Evolutionary conservation across 2,888 invertebrate genomes (phyloP), one percentile per base, ranked within the genome.

Genomic region (Elysia crispata): DNA sequence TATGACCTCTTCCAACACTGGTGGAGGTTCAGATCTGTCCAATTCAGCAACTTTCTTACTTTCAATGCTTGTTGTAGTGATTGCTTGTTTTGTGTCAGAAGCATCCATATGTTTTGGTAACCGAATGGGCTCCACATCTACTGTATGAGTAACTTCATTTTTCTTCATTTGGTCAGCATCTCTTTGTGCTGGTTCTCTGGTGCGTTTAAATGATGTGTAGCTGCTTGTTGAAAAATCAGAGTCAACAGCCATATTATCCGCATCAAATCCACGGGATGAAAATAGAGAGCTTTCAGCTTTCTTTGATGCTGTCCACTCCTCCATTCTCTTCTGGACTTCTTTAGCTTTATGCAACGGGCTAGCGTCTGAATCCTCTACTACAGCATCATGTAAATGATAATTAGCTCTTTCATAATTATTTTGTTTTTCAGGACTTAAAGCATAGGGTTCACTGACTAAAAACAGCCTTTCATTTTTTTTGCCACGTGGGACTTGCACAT

Each of bases 141-240:
- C 25, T 25, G 5, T 18, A 25, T 30, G 66, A 25, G 13, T 20
- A 3, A 66, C 18, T 25, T 66, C 66, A 28, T 25, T 66, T 25
- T 31, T 66, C 23, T 31, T 31, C 25, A 66, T 5, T 18, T 8
- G 23, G n/a, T 18, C 25, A 25, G 31, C n/a, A 25, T 13, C 25
- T 23, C 15, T 15, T 15, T 23, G 18, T 15, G 64, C 64, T 31
- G 31, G n/a, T 30, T n/a, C 23, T 60, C 60, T 60, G 60, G 3
- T 23, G 15, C 23, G 57, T 23, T n/a, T 28, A n/a, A 82, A 18
- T 50, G 80, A 78, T 33, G 73, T 78, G 57, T 82, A 82, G 31
- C 80, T 82, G 33, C 82, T 82, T 13, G 80, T 76, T 18, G 82
- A 82, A 30, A 82, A 76, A 31, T 81, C 80, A 3, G 78, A 78